A percentile compares a stretch with the other conserved stretches of the same genome.
phyloP scores from a whole-genome alignment of 2,113 vertebrate species.

The Leptodactylus fuscus region DNA sequence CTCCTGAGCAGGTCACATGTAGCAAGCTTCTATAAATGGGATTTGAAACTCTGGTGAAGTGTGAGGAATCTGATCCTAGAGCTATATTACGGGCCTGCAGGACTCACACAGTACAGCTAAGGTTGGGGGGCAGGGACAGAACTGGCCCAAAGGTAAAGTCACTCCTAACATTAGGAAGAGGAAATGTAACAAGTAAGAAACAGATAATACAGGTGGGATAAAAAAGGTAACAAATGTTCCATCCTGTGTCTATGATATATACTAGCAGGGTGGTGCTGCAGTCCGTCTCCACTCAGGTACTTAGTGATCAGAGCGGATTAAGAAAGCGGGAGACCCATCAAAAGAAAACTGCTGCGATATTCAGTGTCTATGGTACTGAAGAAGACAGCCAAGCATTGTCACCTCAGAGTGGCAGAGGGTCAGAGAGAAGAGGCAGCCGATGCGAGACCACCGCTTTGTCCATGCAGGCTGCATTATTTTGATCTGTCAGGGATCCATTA shows the following conservation, averaged over 20 bases:
- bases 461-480: no score
- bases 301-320: no score
- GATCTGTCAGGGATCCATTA: no score
- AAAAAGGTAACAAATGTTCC: not conserved
- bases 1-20: conserved; percentile 58
- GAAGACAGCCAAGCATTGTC: no score
- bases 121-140: conserved; percentile 28
- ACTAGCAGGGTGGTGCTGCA: no score
- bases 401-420: no score
- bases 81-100: conserved; percentile 36
- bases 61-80: conserved; percentile 56
- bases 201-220: not conserved
- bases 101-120: not conserved
- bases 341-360: no score
- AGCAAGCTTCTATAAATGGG: conserved; percentile 59
- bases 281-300: no score
- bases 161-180: not conserved
- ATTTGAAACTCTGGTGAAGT: conserved; percentile 56
- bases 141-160: not conserved
- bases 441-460: no score
- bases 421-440: no score
- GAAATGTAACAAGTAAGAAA: not conserved
- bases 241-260: not conserved
- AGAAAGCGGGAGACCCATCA: no score
- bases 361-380: no score